Base-by-base conservation (phyloP, 37 sponge, comb jelly and placozoan genomes). In the Ianthella basta region DNA sequence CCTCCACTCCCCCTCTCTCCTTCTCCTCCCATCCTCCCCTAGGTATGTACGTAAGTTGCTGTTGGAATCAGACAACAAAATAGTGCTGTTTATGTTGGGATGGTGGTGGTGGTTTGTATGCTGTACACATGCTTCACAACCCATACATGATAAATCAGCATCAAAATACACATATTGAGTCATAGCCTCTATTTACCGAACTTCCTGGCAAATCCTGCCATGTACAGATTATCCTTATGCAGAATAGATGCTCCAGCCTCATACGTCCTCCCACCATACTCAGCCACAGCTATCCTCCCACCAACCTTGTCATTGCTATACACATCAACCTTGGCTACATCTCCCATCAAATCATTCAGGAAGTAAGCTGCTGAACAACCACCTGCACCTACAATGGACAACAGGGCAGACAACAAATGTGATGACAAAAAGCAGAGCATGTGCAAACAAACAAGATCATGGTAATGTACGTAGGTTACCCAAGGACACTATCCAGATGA, bases 231-330 rank as follows among this genome's bases (percentile, higher is more conserved):
- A 60, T 84, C 86, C 23, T 85, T 83, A 80, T 97, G 97, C 0
- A 94, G 82, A 25, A 97, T 61, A 12, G 94, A 89, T 15, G 77
- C 97, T 8, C 97, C 97, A 4, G 87, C 86, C 59, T 97, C 97
- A 59, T 90, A 97, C 65, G 35, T 13, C 38, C 90, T 85, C 8
- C 89, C 95, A 23, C 64, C 88, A 23, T 90, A 74, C 56, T 91
- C 87, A 6, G 85, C 40, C 39, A 84, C 81, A 23, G 85, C 87
- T 24, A 90, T 87, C 32, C 93, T 83, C 55, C 97, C 94, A 34
- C 97, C 97, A 0, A 92, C 83, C 15, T 41, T 55, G 19, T 68
- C 92, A 21, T 82, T 84, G 77, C 78, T 85, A 81, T 82, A 96
- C 29, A 96, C 90, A 79, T 96, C 86, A 34, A 96, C 85, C 15